phyloP scores from a whole-genome alignment of 2,113 vertebrate species.

The Ciconia stormi region DNA sequence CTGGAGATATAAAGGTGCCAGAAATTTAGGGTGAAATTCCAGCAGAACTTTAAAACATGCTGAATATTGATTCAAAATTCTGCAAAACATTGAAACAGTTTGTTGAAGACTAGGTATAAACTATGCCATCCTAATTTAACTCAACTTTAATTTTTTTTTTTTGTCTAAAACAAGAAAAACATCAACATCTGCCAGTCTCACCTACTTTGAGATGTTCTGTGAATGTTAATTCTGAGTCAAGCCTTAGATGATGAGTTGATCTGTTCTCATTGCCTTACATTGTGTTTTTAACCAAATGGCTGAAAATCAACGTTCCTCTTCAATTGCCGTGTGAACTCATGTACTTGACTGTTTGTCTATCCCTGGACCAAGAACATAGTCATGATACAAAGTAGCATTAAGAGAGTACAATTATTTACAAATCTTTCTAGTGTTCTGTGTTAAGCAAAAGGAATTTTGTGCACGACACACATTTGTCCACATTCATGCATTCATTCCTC shows the following conservation, averaged over 20 bases:
- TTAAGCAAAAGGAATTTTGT: background rate
- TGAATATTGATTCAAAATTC: background rate
- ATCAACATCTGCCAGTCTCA: background rate
- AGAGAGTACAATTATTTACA: background rate
- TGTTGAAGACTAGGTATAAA: background rate
- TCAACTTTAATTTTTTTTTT: background rate
- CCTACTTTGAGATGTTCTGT: background rate
- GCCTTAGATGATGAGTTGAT: background rate
- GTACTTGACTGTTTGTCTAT: background rate
- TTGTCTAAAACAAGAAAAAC: background rate
- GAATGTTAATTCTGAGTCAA: too few relatives aligned
- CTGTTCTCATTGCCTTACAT: background rate
- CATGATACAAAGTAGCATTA: background rate
- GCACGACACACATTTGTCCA: background rate
- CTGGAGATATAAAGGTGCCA: background rate
- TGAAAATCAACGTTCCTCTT: background rate
- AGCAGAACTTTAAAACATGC: background rate
- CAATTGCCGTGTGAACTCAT: background rate
- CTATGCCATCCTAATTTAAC: background rate
- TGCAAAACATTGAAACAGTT: background rate
- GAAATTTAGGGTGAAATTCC: background rate
- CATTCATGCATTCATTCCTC: background rate
- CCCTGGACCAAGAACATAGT: background rate
- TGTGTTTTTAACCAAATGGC: background rate
- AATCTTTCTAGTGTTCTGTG: background rate